Base-by-base conservation (phyloP, 2,113 vertebrate genomes). In the Hipposideros armiger region DNA sequence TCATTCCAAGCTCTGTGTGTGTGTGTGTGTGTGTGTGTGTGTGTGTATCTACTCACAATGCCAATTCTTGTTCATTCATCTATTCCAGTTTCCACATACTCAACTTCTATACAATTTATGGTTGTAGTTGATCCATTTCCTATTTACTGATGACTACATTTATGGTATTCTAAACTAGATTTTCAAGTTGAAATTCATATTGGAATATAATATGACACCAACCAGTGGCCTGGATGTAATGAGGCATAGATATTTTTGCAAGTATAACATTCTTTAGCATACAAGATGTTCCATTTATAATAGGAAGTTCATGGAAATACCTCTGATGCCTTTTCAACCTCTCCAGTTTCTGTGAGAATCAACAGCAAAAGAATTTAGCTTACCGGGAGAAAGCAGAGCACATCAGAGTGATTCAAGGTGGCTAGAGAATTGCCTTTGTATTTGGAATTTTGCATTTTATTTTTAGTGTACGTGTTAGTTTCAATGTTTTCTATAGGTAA, bases 401-500 rank as follows among this genome's bases (percentile, higher is more conserved):
- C 20, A 89, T 47, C 28, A 74, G 80, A 86, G 83, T 82, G 15
- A 80, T 67, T 93, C 74, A 32, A 62, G 14, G 20, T 26, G 4
- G 17, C 54, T 66, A 32, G 6, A 76, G 40, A 82, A 56, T 64
- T 69, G n/a, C 47, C 4, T 70, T 70, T 84, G 72, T 87, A 8
- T 64, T 84, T 67, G 36, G 40, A 16, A 58, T 80, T 91, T 82
- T 45, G 45, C 22, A 56, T 94, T 83, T 91, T 88, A 40, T 56
- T 92, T 78, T 76, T n/a, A 80, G 36, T 66, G 77, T 81, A 45
- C 22, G 30, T 14, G 86, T 95, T 30, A 56, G 2, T 58, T 85
- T 83, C 70, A 80, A 4, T 67, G 10, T 90, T 97, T 95, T 82
- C 80, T 69, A 60, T 72, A 84, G 74, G 32, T 28, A 82, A 92